Conservation (phyloP, 2,797 vertebrate genomes). For the Caiman crocodilus region DNA sequence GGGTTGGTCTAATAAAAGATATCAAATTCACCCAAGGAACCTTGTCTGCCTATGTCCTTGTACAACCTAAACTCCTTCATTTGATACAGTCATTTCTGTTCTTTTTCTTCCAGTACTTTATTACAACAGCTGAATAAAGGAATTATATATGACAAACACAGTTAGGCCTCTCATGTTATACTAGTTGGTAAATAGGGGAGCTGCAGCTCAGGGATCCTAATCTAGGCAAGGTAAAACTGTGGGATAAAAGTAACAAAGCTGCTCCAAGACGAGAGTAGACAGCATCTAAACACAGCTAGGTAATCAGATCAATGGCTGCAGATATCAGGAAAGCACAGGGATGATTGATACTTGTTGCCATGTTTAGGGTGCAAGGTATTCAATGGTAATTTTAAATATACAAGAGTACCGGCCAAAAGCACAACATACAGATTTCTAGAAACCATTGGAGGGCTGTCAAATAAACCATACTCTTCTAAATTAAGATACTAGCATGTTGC, state of each 20-base stretch:
- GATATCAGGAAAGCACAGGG: background rate
- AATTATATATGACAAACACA: background rate
- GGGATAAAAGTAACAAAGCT: rapidly evolving
- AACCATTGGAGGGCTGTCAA: background rate
- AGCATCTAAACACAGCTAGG: background rate
- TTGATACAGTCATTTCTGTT: background rate
- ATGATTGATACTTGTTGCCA: background rate
- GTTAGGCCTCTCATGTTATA: background rate
- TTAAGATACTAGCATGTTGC: background rate
- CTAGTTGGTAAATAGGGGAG: background rate
- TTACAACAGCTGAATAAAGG: background rate
- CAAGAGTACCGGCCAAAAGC: background rate
- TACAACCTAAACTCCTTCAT: too few species aligned
- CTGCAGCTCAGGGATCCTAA: background rate
- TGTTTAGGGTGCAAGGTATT: background rate
- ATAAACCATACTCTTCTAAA: background rate
- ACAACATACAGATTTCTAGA: background rate
- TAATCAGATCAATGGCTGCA: background rate
- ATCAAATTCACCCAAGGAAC: too few species aligned
- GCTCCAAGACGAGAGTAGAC: background rate
- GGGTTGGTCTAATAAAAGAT: too few species aligned
- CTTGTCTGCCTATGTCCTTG: too few species aligned
- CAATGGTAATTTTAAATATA: background rate
- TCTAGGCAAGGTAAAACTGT: rapidly evolving
- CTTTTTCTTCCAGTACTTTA: too few species aligned